These are phyloP conservation scores for Heteromormyrus szaboi DNA, from an alignment of 2,797 vertebrate species.

Conservation along the genomic window DNA sequence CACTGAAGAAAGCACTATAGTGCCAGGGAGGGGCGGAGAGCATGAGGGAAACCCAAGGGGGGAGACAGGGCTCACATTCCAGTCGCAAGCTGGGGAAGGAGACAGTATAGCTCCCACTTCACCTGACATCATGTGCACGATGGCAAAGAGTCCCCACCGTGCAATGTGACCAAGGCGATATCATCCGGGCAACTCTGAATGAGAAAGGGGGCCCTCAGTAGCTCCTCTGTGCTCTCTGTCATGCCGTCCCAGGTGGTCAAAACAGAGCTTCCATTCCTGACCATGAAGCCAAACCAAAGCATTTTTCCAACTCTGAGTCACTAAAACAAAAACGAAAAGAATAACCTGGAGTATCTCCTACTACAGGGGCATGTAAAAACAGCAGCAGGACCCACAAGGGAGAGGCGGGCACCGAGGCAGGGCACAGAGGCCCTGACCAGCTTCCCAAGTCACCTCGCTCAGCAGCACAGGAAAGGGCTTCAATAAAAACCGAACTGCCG, in stretches of 20 bases:
- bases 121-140: not conserved
- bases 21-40: not conserved
- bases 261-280: not conserved
- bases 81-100: not conserved
- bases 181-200: not conserved
- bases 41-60: not conserved
- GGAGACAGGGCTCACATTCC: not conserved
- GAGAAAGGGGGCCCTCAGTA: not conserved
- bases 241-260: not conserved
- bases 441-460: not conserved
- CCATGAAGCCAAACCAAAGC: constrained; percentile 6
- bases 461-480: not conserved
- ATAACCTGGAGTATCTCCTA: not conserved
- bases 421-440: not conserved
- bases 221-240: not conserved
- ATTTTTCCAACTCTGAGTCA: constrained; percentile 10
- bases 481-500: too few relatives aligned
- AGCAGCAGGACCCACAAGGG: not conserved
- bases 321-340: not conserved
- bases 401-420: not conserved
- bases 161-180: not conserved
- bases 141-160: not conserved
- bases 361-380: not conserved
- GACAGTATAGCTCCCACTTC: not conserved
- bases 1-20: not conserved